phyloP scores from a whole-genome alignment of 1,140 invertebrate genomes.

The Oryzaephilus surinamensis region DNA sequence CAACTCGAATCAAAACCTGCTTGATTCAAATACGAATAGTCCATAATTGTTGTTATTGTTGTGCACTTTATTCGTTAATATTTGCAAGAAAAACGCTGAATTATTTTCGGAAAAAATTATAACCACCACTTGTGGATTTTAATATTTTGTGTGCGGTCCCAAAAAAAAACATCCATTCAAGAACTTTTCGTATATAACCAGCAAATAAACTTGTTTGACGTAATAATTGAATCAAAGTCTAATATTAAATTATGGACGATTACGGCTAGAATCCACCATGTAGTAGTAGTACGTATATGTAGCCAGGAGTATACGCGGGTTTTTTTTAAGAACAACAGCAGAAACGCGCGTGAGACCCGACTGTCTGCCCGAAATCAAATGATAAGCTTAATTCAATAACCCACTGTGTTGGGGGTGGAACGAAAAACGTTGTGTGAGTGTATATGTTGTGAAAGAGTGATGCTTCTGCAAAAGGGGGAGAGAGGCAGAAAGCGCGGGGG shows the following conservation, averaged over 20 bases:
- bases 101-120: not conserved
- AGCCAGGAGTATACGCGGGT: too few relatives aligned
- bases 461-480: too few relatives aligned
- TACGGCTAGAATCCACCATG: conserved; percentile 28
- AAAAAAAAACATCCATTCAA: not conserved
- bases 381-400: conserved; percentile 67
- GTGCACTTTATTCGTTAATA: not conserved
- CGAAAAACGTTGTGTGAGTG: conserved; percentile 27
- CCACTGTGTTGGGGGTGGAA: conserved; percentile 27
- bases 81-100: not conserved
- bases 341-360: conserved; percentile 37
- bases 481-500: conserved; percentile 19
- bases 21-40: conserved; percentile 63
- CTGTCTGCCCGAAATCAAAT: conserved; percentile 58
- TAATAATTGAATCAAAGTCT: conserved; percentile 27
- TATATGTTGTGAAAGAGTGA: too few relatives aligned
- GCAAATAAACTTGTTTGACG: too few relatives aligned
- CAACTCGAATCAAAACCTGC: conserved; percentile 58
- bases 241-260: conserved; percentile 50
- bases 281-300: too few relatives aligned
- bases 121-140: not conserved
- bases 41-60: too few relatives aligned
- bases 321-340: conserved; percentile 29
- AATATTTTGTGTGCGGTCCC: not conserved
- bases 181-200: too few relatives aligned